Base-by-base conservation (phyloP, 2,888 invertebrate genomes). In the Orchesellides sinensis region DNA sequence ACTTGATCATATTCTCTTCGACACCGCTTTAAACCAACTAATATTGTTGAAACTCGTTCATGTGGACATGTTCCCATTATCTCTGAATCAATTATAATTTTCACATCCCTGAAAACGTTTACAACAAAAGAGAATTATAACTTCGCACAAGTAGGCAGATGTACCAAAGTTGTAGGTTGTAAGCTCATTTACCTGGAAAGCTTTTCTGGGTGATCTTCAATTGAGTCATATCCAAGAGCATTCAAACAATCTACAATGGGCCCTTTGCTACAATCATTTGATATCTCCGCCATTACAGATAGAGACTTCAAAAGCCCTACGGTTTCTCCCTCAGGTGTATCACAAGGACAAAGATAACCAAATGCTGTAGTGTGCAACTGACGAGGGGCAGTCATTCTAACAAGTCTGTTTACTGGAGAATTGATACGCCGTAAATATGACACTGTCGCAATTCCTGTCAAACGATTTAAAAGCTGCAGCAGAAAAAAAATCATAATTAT, bases 311-410 rank as follows among this genome's bases (percentile, higher is more conserved):
- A 92, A 72, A 93, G 89, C 27, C 85, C 88, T 2, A 89, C 87
- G 47, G 85, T 83, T 61, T 88, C 88, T 80, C 91, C 92, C 89
- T 93, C 93, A 5, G 93, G 93, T 14, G 93, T 93, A 89, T 93
- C 93, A 40, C 92, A 92, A 81, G 93, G 93, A 88, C 93, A 93
- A 77, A 93, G 91, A 92, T 92, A 92, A 23, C 93, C 93, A 92
- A 92, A 93, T 85, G 91, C 91, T 1, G 93, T 92, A 89, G 93
- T 92, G 89, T 93, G 93, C 47, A 93, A 90, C 89, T 93, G 92
- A 54, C 93, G 90, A n/a, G 93, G 93, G 79, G 92, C 91, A 10
- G 93, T 92, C 84, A 93, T 89, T 88, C 93, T 92, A 77, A 93
- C 92, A 87, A 93, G 92, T 47, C 93, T 90, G 27, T 93, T 92